Evolutionary conservation across 2,888 invertebrate genomes (phyloP), one percentile per base, ranked within the genome.

Genomic region (Cheilosia impressa): DNA sequence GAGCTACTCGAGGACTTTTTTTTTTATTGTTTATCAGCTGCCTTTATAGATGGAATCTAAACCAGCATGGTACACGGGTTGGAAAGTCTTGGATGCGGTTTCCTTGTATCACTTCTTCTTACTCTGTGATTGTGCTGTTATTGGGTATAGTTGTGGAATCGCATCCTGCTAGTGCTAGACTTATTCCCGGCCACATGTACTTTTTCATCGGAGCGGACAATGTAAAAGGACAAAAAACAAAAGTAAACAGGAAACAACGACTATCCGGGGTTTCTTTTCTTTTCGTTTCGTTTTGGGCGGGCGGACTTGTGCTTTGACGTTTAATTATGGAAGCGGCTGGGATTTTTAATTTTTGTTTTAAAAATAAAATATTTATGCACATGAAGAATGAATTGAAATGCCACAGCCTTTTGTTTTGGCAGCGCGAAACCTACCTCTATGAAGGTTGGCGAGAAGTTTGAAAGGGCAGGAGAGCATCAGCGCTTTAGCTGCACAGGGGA

Each of bases 41-140:
- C 17, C 22, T 22, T 53, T 58, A 52, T 34, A 19, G 69, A 69
- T 52, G 57, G 50, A 22, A 81, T 77, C 81, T 71, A 45, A 71
- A 50, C 57, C 62, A 71, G 53, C 38, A 82, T 71, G 77, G 38
- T 47, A 47, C 82, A 77, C 57, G 24, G 76, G 65, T 10, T 43
- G 41, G 27, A 52, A 60, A 71, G 72, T 72, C 66, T 72, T 78
- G 72, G 45, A 72, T 83, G 82, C 60, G 82, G 82, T 83, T 83
- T 72, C 57, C 72, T 71, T 52, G 69, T 63, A 81, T 81, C 81
- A 77, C 57, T 69, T 27, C 63, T 72, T 60, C 47, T 60, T 65
- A 60, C 47, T 78, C 41, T 58, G 5, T 34, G 24, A n/a, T 65
- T 45, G n/a, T 65, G 65, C 38, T 75, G 60, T 38, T 27, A 6